Conservation (phyloP, 2,113 vertebrate species). For the Charina bottae region DNA sequence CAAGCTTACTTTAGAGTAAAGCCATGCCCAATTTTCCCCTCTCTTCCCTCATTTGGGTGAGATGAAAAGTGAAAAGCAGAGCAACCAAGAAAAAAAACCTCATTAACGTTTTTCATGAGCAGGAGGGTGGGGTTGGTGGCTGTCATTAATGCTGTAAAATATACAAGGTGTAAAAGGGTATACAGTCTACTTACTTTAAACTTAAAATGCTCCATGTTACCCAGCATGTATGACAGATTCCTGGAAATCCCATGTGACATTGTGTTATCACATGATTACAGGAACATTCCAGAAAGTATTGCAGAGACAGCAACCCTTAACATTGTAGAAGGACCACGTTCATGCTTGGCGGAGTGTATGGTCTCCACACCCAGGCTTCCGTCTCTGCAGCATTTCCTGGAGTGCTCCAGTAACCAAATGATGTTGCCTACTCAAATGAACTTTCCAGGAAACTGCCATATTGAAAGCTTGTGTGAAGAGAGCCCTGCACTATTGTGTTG, state of each 20-base stretch:
- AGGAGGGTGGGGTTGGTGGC: neutral
- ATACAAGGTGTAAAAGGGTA: neutral
- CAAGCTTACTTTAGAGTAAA: neutral
- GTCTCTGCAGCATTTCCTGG: neutral
- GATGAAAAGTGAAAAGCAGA: neutral
- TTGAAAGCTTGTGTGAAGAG: neutral
- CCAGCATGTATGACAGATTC: neutral
- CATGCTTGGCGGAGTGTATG: neutral
- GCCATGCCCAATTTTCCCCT: neutral
- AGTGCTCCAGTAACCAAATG: neutral
- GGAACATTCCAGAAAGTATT: neutral
- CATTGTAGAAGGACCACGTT: neutral
- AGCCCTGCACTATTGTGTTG: neutral
- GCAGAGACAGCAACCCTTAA: neutral
- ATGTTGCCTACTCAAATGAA: neutral
- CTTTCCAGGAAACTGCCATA: neutral
- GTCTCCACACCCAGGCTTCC: neutral
- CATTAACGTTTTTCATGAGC: neutral
- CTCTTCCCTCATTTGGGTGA: neutral
- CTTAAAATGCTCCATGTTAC: neutral
- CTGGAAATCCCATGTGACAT: neutral
- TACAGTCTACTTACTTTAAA: neutral
- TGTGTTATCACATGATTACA: neutral
- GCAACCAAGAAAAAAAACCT: neutral
- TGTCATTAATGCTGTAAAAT: neutral